Evolutionary conservation across 1,140 invertebrate genomes (phyloP).

Genomic region (Stegodyphus dumicola): DNA sequence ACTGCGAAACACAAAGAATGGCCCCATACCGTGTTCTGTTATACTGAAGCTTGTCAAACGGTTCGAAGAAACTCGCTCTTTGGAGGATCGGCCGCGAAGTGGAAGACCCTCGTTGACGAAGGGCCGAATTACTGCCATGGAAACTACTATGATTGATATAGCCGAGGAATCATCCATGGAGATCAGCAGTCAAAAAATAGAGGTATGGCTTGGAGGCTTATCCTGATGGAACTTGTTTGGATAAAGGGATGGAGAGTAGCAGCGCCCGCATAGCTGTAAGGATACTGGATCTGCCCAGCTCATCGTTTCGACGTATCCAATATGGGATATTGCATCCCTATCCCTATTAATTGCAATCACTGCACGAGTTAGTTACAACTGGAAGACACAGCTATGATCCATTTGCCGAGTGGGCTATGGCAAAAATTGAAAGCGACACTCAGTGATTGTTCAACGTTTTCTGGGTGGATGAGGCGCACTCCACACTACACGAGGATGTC

Average conservation of each 20-base stretch:
- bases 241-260: too few species aligned
- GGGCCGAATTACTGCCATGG: not conserved
- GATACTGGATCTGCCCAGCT: not conserved
- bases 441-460: not conserved
- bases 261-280: not conserved
- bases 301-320: not conserved
- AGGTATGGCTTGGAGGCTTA: too few species aligned
- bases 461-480: not conserved
- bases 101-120: not conserved
- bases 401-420: not conserved
- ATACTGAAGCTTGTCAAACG: not conserved
- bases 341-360: not conserved
- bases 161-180: not conserved
- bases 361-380: not conserved
- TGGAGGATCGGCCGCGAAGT: not conserved
- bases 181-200: too few species aligned
- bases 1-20: not conserved
- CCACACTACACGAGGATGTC: not conserved
- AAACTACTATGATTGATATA: not conserved
- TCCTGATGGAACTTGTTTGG: too few species aligned
- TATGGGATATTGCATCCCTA: not conserved
- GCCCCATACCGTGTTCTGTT: not conserved
- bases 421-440: not conserved
- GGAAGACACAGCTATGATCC: not conserved
- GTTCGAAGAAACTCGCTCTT: not conserved